phyloP scores from a whole-genome alignment of 2,888 invertebrate species.

The Tetragonisca angustula region DNA sequence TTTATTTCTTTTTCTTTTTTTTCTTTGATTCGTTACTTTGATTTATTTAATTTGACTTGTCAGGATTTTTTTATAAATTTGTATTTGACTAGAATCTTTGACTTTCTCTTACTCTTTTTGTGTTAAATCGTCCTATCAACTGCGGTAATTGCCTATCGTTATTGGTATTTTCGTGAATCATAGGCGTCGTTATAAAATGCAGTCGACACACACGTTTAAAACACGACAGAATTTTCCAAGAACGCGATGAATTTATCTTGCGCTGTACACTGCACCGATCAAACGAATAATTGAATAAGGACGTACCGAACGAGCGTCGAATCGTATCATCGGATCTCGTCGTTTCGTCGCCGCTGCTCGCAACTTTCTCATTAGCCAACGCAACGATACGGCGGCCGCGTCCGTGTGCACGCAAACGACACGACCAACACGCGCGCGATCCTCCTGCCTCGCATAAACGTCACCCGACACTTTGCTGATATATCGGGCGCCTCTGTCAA shows the following conservation, averaged over 20 bases:
- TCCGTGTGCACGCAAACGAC: constrained; percentile 26
- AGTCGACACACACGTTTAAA: background rate
- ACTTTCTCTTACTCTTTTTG: no score
- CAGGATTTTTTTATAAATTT: no score
- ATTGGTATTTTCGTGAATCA: no score
- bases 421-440: constrained; percentile 21
- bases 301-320: constrained; percentile 28
- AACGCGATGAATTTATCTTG: background rate
- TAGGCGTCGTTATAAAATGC: background rate
- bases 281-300: constrained; percentile 20
- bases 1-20: no score
- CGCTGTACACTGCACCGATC: background rate
- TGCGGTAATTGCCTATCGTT: background rate
- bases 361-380: constrained; percentile 82
- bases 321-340: constrained; percentile 50
- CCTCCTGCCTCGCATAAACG: constrained; percentile 76
- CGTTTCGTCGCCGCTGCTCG: constrained; percentile 56
- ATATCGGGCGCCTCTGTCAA: constrained; percentile 81
- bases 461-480: constrained; percentile 80
- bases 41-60: no score
- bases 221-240: background rate
- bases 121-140: background rate
- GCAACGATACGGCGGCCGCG: constrained; percentile 77
- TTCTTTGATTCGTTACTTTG: no score
- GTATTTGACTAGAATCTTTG: no score